Percentiles rank a stretch among this genome's conserved stretches.
These are phyloP conservation scores for Trachurus trachurus DNA, from an alignment of 2,797 vertebrate genomes.

Conservation along the genomic window DNA sequence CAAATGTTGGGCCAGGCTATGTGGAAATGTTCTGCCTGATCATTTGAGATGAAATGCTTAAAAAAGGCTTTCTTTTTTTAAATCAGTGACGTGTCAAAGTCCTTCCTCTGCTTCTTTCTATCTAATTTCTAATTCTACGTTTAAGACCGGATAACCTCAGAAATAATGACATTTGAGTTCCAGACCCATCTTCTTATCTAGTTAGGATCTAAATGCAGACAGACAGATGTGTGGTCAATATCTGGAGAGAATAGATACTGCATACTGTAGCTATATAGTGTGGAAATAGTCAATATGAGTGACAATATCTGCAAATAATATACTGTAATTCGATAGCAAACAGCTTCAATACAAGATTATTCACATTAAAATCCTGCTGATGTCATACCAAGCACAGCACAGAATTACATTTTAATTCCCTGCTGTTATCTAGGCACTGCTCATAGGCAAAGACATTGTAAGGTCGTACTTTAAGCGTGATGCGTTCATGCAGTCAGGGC, in stretches of 20 bases:
- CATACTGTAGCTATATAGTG: conserved; percentile 2
- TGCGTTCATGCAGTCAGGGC: conserved; percentile 45
- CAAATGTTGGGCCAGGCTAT: neutral
- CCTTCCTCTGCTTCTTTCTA: neutral
- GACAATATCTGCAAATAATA: conserved; percentile 2
- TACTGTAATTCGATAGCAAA: neutral
- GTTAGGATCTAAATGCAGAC: neutral
- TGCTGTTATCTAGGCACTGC: conserved; percentile 23
- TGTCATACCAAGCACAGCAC: conserved; percentile 10
- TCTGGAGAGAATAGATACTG: no score
- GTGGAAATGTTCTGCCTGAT: conserved; percentile 6
- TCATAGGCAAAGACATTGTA: conserved; percentile 48
- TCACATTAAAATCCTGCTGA: neutral
- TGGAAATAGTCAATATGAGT: neutral
- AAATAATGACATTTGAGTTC: neutral
- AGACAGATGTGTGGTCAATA: neutral
- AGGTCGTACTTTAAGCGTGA: conserved; percentile 54
- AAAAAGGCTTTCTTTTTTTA: neutral
- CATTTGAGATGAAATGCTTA: conserved; percentile 1
- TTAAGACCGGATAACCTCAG: neutral
- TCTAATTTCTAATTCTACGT: neutral
- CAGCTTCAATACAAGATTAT: neutral
- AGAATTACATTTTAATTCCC: conserved; percentile 9
- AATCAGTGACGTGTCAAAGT: neutral
- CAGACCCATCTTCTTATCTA: neutral